Conservation (phyloP, 30 jellyfish, hydroid and myxozoan species). For the Morbakka virulenta region DNA sequence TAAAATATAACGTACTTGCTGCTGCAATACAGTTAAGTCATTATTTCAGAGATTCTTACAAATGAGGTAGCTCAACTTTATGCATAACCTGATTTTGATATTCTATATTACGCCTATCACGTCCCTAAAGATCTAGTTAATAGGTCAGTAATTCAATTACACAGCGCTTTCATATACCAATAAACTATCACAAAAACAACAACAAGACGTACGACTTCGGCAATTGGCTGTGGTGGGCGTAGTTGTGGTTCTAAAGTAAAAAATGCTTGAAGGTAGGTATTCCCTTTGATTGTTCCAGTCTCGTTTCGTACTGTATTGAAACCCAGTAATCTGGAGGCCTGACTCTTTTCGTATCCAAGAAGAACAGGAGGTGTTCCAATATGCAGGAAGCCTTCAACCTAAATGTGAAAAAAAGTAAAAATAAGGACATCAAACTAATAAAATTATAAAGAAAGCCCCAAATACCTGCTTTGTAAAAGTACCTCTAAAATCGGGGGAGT, state of each 20-base stretch:
- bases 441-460: background rate
- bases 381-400: slow-evolving; percentile 90
- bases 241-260: slow-evolving; percentile 94
- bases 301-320: slow-evolving; percentile 8
- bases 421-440: too few species aligned
- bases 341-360: slow-evolving; percentile 76
- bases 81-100: too few species aligned
- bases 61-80: background rate
- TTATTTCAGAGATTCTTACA: too few species aligned
- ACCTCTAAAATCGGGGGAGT: background rate
- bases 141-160: too few species aligned
- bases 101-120: too few species aligned
- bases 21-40: too few species aligned
- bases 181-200: background rate
- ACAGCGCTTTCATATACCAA: too few species aligned
- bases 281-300: slow-evolving; percentile 15
- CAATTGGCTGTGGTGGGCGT: slow-evolving; percentile 97
- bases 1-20: too few species aligned
- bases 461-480: background rate
- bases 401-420: too few species aligned
- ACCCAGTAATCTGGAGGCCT: slow-evolving; percentile 1
- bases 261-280: slow-evolving; percentile 74
- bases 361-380: slow-evolving; percentile 86
- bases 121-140: too few species aligned
- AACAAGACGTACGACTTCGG: slow-evolving; percentile 63